A percentile compares a stretch with the other conserved stretches of the same genome.
phyloP scores from a whole-genome alignment of 2,113 vertebrate genomes.

The Datnioides undecimradiatus region DNA sequence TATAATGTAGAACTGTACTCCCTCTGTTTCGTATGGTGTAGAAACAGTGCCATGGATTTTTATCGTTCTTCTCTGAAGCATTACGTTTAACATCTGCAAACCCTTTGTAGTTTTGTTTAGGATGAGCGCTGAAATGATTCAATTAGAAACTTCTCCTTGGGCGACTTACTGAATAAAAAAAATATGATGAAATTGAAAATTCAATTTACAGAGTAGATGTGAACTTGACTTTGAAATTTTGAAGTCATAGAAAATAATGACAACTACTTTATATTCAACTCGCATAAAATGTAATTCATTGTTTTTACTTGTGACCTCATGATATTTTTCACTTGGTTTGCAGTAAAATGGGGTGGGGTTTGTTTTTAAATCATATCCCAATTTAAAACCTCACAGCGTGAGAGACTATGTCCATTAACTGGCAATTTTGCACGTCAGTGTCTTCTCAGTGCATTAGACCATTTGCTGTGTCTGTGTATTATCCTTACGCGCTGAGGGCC shows the following conservation, averaged over 20 bases:
- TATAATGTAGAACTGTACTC: not conserved
- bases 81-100: not conserved
- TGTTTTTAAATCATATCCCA: not conserved
- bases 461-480: not conserved
- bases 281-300: not conserved
- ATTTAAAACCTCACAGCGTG: constrained; percentile 7
- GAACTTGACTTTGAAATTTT: not conserved
- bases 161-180: not conserved
- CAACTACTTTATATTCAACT: not conserved
- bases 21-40: not conserved
- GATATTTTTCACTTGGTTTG: not conserved
- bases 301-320: not conserved
- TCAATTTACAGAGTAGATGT: not conserved
- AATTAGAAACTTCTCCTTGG: not conserved
- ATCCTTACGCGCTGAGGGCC: not conserved
- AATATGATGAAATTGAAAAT: not conserved
- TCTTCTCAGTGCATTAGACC: not conserved
- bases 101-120: not conserved
- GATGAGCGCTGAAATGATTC: not conserved
- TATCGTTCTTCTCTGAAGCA: not conserved
- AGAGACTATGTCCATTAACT: not conserved
- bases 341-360: not conserved
- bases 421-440: not conserved
- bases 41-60: not conserved
- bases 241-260: too few species aligned